Conservation (phyloP, 2,113 vertebrate species). For the Butastur rufipennis region DNA sequence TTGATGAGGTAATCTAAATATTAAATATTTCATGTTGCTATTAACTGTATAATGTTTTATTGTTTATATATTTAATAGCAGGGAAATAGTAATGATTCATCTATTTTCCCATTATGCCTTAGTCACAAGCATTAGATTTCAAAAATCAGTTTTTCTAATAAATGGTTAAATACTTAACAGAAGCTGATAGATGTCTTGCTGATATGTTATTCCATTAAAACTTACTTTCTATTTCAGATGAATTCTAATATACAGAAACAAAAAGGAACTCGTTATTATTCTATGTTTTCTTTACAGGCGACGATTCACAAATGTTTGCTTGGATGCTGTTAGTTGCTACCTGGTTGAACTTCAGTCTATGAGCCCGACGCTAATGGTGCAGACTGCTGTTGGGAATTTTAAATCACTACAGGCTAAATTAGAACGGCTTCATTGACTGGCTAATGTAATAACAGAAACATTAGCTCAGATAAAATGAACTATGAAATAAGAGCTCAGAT, state of each 20-base stretch:
- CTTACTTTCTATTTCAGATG: not conserved
- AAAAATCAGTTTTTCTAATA: not conserved
- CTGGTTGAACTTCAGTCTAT: constrained; percentile 96
- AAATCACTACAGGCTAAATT: constrained; percentile 94
- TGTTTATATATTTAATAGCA: not conserved
- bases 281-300: constrained; percentile 73
- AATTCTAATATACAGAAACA: not conserved
- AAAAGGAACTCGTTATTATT: not conserved
- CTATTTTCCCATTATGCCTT: not conserved
- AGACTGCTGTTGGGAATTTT: constrained; percentile 87
- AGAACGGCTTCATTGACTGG: constrained; percentile 86
- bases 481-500: constrained; percentile 40
- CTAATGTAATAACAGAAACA: not conserved
- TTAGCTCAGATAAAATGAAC: not conserved
- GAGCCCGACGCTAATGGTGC: constrained; percentile 83
- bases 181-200: not conserved
- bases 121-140: not conserved
- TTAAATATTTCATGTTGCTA: not conserved
- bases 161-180: not conserved
- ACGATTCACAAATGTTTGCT: constrained; percentile 89
- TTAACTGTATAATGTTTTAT: not conserved
- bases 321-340: constrained; percentile 93
- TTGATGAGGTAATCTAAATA: not conserved
- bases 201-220: not conserved
- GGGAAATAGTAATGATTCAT: not conserved